Conservation (phyloP, 2,113 vertebrate genomes). For the Synodontis membranacea region DNA sequence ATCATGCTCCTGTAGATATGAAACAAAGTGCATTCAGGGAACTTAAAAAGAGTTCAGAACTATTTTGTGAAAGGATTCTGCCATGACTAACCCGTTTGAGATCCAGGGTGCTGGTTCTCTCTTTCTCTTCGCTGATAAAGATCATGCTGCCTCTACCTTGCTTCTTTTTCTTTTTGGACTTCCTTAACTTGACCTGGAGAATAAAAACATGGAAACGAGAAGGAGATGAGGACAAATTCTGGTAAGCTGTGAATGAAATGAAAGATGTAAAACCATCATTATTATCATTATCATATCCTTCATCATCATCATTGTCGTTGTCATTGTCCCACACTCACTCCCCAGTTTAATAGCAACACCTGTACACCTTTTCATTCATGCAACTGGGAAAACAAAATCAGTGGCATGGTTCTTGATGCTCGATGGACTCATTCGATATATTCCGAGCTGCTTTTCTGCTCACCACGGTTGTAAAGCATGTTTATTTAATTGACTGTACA, state of each 20-base stretch:
- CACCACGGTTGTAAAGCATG: not conserved
- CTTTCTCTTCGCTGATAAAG: slow-evolving; percentile 85
- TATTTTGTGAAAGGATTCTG: slow-evolving; percentile 14
- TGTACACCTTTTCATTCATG: not conserved
- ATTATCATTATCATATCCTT: not conserved
- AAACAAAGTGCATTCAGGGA: not conserved
- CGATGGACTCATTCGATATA: not conserved
- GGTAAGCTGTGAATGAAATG: not conserved
- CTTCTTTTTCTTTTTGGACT: slow-evolving; percentile 88
- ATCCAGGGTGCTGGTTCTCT: slow-evolving; percentile 64
- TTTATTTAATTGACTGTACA: not conserved
- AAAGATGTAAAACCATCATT: not conserved
- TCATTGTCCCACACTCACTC: not conserved
- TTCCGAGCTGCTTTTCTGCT: not conserved
- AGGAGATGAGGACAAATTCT: not conserved
- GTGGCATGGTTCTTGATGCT: not conserved
- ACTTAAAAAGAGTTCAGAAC: not conserved
- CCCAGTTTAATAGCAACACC: not conserved
- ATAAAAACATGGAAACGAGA: not conserved
- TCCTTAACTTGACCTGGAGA: slow-evolving; percentile 76
- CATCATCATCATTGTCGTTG: not conserved
- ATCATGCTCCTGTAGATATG: not conserved
- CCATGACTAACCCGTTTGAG: slow-evolving; percentile 67
- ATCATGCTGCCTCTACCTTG: slow-evolving; percentile 92
- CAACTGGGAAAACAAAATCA: not conserved